Base-by-base conservation (phyloP, 1,140 invertebrate species). In the Pseudomyrmex sp. region DNA sequence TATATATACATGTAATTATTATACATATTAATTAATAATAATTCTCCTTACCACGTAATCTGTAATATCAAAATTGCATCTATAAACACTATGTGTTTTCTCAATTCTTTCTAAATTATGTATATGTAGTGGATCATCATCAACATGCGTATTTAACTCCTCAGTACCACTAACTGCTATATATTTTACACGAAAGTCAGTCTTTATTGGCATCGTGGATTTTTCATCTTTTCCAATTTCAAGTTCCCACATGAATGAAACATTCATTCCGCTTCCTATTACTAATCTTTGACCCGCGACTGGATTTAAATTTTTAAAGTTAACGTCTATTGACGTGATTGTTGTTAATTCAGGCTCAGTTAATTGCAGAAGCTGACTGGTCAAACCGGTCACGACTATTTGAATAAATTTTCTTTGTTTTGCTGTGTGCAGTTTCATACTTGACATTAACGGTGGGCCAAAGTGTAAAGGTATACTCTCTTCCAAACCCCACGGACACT, bases 241-340 rank as follows among this genome's bases (percentile, higher is more conserved):
- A 20, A 98, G 92, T 93, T 98, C 97, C 97, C 97, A 98, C 95
- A 98, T 96, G 91, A 97, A 98, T 1, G 96, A 97, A 0, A 97
- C 96, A 63, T 96, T 97, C 82, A 97, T 95, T 0, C 96, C 96
- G 83, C 95, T 96, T 68, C 95, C 95, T 68, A 97, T 95, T 61
- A 95, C 91, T 95, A 96, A 88, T 87, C 93, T 94, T 87, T 95
- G 95, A 75, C 94, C 95, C 87, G 95, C 94, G 66, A 93, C 90
- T 7, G 96, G 96, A 93, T 97, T 97, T 65, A 97, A 93, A 89
- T 96, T 96, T 3, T 96, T 94, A 48, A 97, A 95, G 68, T 95
- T 95, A 70, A 96, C 95, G 68, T 95, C 95, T 44, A 89, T 92
- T 18, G 90, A 95, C 10, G 91, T 93, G 83, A 76, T 96, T 20